Base-by-base conservation (phyloP, 2,888 invertebrate species). In the Blastobasis adustella region DNA sequence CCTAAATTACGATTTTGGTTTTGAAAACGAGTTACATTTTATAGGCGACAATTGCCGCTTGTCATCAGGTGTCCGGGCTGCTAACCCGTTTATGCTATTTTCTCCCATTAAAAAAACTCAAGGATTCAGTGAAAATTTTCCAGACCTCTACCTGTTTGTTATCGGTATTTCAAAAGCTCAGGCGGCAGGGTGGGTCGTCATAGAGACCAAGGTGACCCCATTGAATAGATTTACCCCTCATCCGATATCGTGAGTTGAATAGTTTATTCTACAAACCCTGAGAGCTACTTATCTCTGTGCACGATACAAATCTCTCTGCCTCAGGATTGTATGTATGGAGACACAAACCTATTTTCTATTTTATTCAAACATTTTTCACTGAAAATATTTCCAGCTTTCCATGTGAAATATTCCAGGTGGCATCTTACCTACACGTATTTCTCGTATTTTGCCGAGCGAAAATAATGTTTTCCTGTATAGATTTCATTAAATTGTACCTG, bases 161-260 rank as follows among this genome's bases (percentile, higher is more conserved):
- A 49, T 53, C 56, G 55, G 10, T 48, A 55, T 55, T 58, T 54
- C 46, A 47, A 55, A 59, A 64, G 62, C 57, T 58, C 60, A 62
- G 62, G 55, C 54, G 62, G 61, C 58, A 58, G 62, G 76, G 79
- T 76, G 69, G 72, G 78, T 83, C 67, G 76, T 63, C 82, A 84
- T 80, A 75, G 82, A 70, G 62, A 85, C 79, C 69, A 71, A 65
- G 67, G 63, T 69, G 69, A 79, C 79, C 77, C 73, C 70, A 77
- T 79, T 83, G 78, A 84, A 71, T 67, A 75, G 78, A 74, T 79
- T 75, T 76, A 73, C 79, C 77, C 23, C 70, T 81, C 63, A 81
- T 82, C 81, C 74, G 77, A 81, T 84, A 79, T 75, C 75, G 73
- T 72, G 73, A 77, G 70, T 68, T 80, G 76, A 82, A 83, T 82